Percentiles rank a stretch among this genome's conserved stretches.
These are phyloP conservation scores for Drosophila punjabiensis DNA, from an alignment of 1,140 invertebrate genomes.

Conservation along the genomic window DNA sequence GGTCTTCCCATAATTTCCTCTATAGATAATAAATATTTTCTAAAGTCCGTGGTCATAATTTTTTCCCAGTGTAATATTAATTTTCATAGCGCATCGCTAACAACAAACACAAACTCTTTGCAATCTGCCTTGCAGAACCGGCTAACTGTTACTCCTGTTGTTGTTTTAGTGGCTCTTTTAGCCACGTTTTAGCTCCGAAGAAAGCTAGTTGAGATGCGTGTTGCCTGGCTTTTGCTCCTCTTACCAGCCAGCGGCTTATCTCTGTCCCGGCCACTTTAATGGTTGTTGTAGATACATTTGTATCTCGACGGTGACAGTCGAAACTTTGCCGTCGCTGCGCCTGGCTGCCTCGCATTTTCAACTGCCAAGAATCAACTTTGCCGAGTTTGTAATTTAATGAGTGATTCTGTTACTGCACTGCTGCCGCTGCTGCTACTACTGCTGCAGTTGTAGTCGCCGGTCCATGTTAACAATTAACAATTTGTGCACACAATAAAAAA, in stretches of 20 bases:
- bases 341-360: constrained; percentile 38
- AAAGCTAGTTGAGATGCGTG: constrained; percentile 53
- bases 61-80: constrained; percentile 28
- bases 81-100: constrained; percentile 66
- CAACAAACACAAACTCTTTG: constrained; percentile 27
- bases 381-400: constrained; percentile 45
- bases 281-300: constrained; percentile 66
- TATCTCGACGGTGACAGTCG: constrained; percentile 68
- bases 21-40: not conserved
- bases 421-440: too few species aligned
- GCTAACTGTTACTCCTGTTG: constrained; percentile 66
- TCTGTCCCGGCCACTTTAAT: constrained; percentile 38
- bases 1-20: too few species aligned
- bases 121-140: constrained; percentile 73
- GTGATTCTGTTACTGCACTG: constrained; percentile 31
- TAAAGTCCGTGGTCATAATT: too few species aligned
- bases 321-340: constrained; percentile 51
- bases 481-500: constrained; percentile 50
- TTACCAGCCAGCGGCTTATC: constrained; percentile 29
- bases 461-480: constrained; percentile 54
- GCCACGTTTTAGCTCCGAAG: constrained; percentile 23
- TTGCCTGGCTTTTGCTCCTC: constrained; percentile 44
- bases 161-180: constrained; percentile 35
- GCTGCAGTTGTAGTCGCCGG: not conserved
- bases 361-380: constrained; percentile 32